Base-by-base conservation (phyloP, 1,140 invertebrate genomes). In the Lethocerus indicus region DNA sequence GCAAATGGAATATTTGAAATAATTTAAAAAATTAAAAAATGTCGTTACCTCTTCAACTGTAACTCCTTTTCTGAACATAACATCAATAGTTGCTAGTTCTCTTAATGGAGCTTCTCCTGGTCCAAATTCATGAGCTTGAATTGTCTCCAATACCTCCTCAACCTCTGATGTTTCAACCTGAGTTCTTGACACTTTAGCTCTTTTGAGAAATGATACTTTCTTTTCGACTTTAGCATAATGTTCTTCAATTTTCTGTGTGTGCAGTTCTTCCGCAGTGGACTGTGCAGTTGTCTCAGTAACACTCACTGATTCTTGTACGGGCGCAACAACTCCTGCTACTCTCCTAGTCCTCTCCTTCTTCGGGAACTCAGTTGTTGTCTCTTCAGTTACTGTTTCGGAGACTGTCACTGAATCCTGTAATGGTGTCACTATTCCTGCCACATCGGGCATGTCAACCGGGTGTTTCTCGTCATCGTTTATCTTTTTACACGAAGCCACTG, bases 21-120 rank as follows among this genome's bases (percentile, higher is more conserved):
- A n/a, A n/a, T n/a, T n/a, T n/a, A n/a, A n/a, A n/a, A n/a, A n/a
- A n/a, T 45, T 7, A 45, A 26, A 25, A 13, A 25, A 5, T 13
- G 12, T 75, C 49, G 78, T 81, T 29, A 89, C 83, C 64, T 88
- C 76, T 59, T 77, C 76, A 12, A 78, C 76, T 7, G 76, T 74
- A 18, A 86, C 71, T 43, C 85, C 86, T 56, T 78, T 77, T 36
- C 75, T 71, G 21, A 87, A 63, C 50, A 87, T 67, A 56, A 80
- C 78, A 23, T 82, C 81, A 50, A 89, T 83, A 37, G 81, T 82
- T 2, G 83, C 84, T 27, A 89, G 65, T 68, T 89, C 85, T 48
- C 79, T 64, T 39, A 88, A 65, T 2, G 84, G 82, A 23, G 71
- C 71, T 66, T 87, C 78, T 16, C 81, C 83, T 13, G 77, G 74